Conservation (phyloP, 2,797 vertebrate species). For the Hippocampus kuda region DNA sequence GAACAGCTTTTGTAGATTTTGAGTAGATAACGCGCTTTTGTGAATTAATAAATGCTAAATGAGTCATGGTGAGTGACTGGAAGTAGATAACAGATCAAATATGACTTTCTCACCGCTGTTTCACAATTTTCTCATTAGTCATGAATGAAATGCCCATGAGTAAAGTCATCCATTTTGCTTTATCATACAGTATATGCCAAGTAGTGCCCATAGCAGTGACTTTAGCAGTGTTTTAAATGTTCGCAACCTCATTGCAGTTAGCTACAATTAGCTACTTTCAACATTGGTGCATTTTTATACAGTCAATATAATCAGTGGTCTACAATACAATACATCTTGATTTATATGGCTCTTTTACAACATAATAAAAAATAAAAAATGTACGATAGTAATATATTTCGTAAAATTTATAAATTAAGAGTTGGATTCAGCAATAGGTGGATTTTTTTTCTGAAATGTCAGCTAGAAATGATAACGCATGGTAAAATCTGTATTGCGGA, state of each 20-base stretch:
- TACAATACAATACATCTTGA: too few relatives aligned
- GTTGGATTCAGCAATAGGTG: too few relatives aligned
- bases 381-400: too few relatives aligned
- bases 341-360: too few relatives aligned
- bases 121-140: not conserved
- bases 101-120: not conserved
- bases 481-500: too few relatives aligned
- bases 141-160: too few relatives aligned
- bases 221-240: not conserved
- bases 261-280: not conserved
- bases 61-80: not conserved
- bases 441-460: too few relatives aligned
- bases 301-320: too few relatives aligned
- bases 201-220: not conserved
- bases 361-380: too few relatives aligned
- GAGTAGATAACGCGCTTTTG: not conserved
- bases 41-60: not conserved
- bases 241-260: not conserved
- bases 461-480: too few relatives aligned
- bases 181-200: not conserved
- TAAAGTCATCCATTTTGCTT: too few relatives aligned
- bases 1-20: not conserved
- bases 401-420: too few relatives aligned
- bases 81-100: not conserved
- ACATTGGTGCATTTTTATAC: not conserved